Conservation (phyloP, 2,113 vertebrate genomes). For the Cyprinodon tularosa region DNA sequence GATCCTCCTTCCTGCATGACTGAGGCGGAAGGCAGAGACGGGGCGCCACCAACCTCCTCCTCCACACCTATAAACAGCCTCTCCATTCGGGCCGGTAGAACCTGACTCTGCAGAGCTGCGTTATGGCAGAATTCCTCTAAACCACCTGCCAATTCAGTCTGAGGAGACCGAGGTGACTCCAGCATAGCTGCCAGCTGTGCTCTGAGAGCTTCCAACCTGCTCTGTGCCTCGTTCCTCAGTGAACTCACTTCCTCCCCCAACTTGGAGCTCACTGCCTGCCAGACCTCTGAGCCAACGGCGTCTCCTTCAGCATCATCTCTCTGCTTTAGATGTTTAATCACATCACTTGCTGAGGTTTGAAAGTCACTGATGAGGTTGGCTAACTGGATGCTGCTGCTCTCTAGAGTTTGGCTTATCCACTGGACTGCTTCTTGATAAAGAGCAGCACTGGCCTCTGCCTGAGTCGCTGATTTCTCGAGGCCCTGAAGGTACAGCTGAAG, state of each 20-base stretch:
- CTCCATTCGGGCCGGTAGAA: conserved; percentile 80
- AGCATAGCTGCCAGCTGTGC: conserved; percentile 39
- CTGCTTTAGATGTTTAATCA: conserved; percentile 77
- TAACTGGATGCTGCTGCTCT: conserved; percentile 59
- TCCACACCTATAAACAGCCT: conserved; percentile 78
- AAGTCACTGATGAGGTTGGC: conserved; percentile 75
- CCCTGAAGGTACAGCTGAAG: conserved; percentile 69
- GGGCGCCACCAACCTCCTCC: conserved; percentile 57
- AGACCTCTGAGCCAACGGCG: conserved; percentile 38
- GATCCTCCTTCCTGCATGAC: conserved; percentile 49
- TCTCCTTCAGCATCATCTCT: conserved; percentile 63
- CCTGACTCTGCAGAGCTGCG: conserved; percentile 73
- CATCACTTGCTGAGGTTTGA: conserved; percentile 70
- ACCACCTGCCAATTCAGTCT: conserved; percentile 66
- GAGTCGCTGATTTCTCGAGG: conserved; percentile 58
- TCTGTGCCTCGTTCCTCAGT: conserved; percentile 57
- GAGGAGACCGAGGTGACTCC: conserved; percentile 37
- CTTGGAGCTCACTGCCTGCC: conserved; percentile 78
- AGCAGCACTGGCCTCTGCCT: conserved; percentile 49
- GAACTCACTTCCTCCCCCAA: conserved; percentile 72
- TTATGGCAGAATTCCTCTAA: conserved; percentile 83
- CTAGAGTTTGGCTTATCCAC: conserved; percentile 67
- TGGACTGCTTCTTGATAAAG: conserved; percentile 67
- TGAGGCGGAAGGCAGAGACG: conserved; percentile 3
- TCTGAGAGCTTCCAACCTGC: conserved; percentile 37